Percentiles rank a stretch among this genome's conserved stretches.
phyloP scores from a whole-genome alignment of 2,888 invertebrate species.

The Cepaea hortensis region DNA sequence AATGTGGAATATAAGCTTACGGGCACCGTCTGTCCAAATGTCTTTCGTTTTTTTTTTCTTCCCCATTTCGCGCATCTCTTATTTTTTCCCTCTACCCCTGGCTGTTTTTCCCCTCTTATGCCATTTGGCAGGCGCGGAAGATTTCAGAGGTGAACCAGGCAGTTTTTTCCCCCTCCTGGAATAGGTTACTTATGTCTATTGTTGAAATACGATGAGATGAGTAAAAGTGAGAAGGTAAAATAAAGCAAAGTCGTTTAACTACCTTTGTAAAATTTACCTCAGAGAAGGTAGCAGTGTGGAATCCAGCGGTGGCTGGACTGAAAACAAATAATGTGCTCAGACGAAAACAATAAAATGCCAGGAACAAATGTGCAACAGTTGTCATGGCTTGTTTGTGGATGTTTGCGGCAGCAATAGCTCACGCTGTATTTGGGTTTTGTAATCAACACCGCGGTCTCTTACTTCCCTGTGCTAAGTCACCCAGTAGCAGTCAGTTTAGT shows the following conservation, averaged over 20 bases:
- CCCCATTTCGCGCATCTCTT: background rate
- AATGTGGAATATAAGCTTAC: background rate
- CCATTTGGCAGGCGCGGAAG: background rate
- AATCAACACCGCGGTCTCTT: too few relatives aligned
- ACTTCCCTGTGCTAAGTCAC: too few relatives aligned
- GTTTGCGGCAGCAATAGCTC: background rate
- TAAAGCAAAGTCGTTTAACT: background rate
- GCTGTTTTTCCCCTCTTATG: background rate
- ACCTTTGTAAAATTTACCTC: background rate
- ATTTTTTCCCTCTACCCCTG: background rate
- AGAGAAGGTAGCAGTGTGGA: background rate
- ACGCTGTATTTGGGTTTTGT: too few relatives aligned
- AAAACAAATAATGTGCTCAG: background rate
- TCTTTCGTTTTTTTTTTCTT: background rate
- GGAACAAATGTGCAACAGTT: background rate
- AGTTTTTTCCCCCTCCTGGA: background rate
- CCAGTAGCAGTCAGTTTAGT: too few relatives aligned
- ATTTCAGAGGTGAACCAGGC: background rate
- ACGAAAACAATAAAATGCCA: background rate
- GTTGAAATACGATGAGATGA: background rate
- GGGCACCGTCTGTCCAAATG: constrained; percentile 8
- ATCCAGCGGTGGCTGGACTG: background rate
- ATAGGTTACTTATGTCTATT: background rate
- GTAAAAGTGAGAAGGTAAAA: background rate
- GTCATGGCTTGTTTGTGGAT: background rate